These are phyloP conservation scores for Actinernus sp. DNA, from an alignment of 92 coral and sea anemone species.

Conservation along the genomic window DNA sequence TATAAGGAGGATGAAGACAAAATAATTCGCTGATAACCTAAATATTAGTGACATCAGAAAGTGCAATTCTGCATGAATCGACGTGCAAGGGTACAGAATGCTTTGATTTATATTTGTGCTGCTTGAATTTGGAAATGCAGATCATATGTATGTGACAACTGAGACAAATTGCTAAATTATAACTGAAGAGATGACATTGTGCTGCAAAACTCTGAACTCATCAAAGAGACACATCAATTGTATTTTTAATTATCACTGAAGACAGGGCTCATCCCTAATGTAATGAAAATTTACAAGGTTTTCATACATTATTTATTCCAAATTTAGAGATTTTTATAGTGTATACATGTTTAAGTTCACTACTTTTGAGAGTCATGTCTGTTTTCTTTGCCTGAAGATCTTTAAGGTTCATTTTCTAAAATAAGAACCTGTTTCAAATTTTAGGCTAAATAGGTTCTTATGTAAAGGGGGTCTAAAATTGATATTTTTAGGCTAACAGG, in stretches of 20 bases:
- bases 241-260: slow-evolving; percentile 16
- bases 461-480: slow-evolving; percentile 13
- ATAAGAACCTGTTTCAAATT: no score
- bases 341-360: slow-evolving; percentile 34
- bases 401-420: no score
- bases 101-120: slow-evolving; percentile 55
- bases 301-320: slow-evolving; percentile 25
- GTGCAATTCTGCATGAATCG: slow-evolving; percentile 25
- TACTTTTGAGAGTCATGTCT: no score
- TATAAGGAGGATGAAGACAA: slow-evolving; percentile 37
- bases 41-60: slow-evolving; percentile 58
- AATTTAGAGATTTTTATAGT: no score
- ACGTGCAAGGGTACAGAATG: slow-evolving; percentile 62
- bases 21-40: slow-evolving; percentile 47
- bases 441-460: slow-evolving; percentile 23
- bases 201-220: slow-evolving; percentile 4
- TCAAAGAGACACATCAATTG: no score
- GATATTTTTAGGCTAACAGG: slow-evolving; percentile 21
- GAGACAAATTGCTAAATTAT: slow-evolving; percentile 28
- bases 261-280: slow-evolving; percentile 47
- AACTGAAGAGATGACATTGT: slow-evolving; percentile 4
- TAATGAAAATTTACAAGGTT: slow-evolving; percentile 33
- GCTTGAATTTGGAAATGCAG: slow-evolving; percentile 50
- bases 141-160: slow-evolving; percentile 42
- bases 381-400: no score